Evolutionary conservation across 2,888 invertebrate genomes (phyloP).

Genomic region (Ecliptopera silaceata): DNA sequence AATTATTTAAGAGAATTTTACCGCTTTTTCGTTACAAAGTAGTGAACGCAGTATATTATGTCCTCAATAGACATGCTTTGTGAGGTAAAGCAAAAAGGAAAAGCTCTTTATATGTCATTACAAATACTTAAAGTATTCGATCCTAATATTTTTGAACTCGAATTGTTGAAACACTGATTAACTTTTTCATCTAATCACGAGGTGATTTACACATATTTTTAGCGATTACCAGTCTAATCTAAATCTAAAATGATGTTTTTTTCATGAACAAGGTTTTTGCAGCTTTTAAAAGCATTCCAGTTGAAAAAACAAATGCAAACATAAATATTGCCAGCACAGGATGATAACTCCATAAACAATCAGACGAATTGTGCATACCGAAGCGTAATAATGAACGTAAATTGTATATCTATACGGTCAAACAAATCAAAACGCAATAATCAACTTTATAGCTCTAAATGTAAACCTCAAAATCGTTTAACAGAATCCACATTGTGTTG

Average conservation of each 20-base stretch:
- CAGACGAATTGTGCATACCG: conserved; percentile 53
- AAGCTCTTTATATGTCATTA: no score
- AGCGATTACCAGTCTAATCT: neutral
- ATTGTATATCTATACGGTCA: conserved; percentile 28
- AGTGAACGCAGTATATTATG: no score
- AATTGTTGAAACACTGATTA: no score
- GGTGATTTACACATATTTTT: neutral
- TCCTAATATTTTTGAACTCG: no score
- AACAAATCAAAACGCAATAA: conserved; percentile 18
- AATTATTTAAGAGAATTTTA: no score
- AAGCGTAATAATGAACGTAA: conserved; percentile 48
- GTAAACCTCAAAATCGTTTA: conserved; percentile 28
- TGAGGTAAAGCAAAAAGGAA: no score
- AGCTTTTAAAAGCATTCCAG: conserved; percentile 9
- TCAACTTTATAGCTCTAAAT: conserved; percentile 28
- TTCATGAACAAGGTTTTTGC: neutral
- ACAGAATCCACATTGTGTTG: conserved; percentile 32
- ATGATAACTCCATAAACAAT: conserved; percentile 53
- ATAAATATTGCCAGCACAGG: conserved; percentile 42
- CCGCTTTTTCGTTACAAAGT: no score
- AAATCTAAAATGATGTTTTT: neutral
- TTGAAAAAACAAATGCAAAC: conserved; percentile 28
- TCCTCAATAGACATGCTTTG: no score
- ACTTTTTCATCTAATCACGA: neutral
- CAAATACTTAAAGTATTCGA: no score